Conservation (phyloP, 2,888 invertebrate genomes). For the Callinectes sapidus region DNA sequence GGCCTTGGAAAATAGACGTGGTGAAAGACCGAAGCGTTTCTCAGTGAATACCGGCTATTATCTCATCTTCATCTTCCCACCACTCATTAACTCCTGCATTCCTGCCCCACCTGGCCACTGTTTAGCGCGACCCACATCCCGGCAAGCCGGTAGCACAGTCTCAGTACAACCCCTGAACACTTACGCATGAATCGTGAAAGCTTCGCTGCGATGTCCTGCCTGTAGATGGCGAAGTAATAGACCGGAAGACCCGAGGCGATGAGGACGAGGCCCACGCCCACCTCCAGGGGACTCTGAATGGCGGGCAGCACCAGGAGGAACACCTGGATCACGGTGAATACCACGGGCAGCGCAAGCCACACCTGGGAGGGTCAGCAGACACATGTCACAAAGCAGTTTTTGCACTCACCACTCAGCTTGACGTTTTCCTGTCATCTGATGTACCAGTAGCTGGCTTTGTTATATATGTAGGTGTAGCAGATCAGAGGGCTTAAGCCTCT, state of each 20-base stretch:
- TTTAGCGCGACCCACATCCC: not conserved
- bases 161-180: not conserved
- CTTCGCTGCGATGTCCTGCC: not conserved
- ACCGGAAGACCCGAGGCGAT: conserved; percentile 31
- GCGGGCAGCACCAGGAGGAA: conserved; percentile 42
- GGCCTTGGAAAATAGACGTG: too few relatives aligned
- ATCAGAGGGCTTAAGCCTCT: too few relatives aligned
- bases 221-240: conserved; percentile 49
- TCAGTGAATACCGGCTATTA: not conserved
- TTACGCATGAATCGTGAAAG: conserved; percentile 21
- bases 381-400: too few relatives aligned
- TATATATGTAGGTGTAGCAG: too few relatives aligned
- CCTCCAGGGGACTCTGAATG: conserved; percentile 9
- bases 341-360: conserved; percentile 41
- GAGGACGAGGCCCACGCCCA: conserved; percentile 20
- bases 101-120: not conserved
- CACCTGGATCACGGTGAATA: not conserved
- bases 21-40: too few relatives aligned
- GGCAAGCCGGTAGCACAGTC: not conserved
- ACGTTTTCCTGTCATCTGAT: too few relatives aligned
- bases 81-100: not conserved
- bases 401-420: too few relatives aligned
- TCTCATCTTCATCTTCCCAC: not conserved
- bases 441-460: too few relatives aligned
- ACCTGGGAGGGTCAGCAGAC: not conserved